Evolutionary conservation across 2,888 invertebrate genomes (phyloP), one percentile per base, ranked within the genome.

Genomic region (Oeneis ivallda): DNA sequence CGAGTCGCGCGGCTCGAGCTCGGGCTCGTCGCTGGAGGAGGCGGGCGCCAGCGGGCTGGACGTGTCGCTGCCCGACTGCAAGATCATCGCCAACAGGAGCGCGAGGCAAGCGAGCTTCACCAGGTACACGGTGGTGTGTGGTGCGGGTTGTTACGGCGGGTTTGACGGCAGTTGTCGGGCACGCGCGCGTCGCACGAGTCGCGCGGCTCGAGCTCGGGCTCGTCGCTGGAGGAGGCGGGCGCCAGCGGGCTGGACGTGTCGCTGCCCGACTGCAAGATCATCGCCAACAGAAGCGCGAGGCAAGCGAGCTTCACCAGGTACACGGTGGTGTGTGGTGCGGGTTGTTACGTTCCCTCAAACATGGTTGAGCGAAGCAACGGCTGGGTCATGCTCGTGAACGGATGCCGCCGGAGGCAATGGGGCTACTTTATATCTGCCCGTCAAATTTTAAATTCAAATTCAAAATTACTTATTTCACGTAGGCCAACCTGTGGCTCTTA

Each of bases 11-110:
- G 57, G 65, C 17, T 60, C 67, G 9, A 65, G 67, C 1, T 76
- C 41, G 72, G 78, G 85, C 79, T 90, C 91, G 0, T 92, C 92
- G 1, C 78, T 89, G 1, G 92, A 92, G 69, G 91, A 90, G 66
- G 79, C 80, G 10, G 76, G 81, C 1, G 79, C 84, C 10, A 80
- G 77, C 45, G 87, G 85, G 0, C 80, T 84, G 9, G 90, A 88
- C 79, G 79, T 88, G 53, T 88, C 89, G 17, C 81, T 88, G 62
- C 87, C 92, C 0, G 92, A 90, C 80, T 92, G 92, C 76, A 86
- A 88, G 78, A 91, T 92, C 82, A 87, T 92, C 74, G 91, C 90
- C 79, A 92, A 92, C 82, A 78, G 90, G 69, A 87, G 83, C 79
- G 89, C 88, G 74, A 85, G 87, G 79, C 86, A 87, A 81, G 85